Percentiles rank a stretch among this genome's conserved stretches.
phyloP scores from a whole-genome alignment of 1,140 invertebrate species.

The Pseudomyrmex cubaensis region DNA sequence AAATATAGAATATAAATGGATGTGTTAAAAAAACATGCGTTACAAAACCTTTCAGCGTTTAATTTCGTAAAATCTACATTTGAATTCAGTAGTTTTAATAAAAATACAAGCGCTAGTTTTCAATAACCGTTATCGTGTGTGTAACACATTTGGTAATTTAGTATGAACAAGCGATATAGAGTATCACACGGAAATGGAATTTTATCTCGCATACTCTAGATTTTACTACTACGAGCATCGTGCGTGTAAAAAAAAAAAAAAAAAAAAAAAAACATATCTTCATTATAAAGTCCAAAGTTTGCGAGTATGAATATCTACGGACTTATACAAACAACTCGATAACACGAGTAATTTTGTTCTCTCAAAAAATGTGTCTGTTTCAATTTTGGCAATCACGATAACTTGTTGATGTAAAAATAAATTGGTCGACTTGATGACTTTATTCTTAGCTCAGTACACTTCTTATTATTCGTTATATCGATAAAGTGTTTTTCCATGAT shows the following conservation, averaged over 20 bases:
- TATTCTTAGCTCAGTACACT: background rate
- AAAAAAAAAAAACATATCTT: conserved; percentile 1
- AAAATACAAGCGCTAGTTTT: background rate
- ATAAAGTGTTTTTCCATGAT: background rate
- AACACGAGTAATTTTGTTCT: background rate
- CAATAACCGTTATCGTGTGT: background rate
- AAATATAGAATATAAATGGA: conserved; percentile 9
- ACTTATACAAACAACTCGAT: background rate
- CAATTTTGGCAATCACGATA: background rate
- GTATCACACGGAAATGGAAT: background rate
- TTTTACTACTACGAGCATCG: background rate
- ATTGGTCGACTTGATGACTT: background rate
- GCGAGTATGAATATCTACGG: background rate
- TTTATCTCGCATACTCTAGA: background rate
- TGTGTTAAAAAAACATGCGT: too few relatives aligned
- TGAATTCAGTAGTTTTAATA: too few relatives aligned
- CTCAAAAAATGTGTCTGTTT: background rate
- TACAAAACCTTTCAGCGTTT: too few relatives aligned
- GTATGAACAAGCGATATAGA: background rate
- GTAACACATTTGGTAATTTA: background rate
- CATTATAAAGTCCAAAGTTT: conserved; percentile 1
- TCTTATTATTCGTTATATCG: background rate
- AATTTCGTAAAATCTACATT: too few relatives aligned
- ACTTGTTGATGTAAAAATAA: background rate
- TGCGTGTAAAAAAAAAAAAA: background rate